Evolutionary conservation across 2,797 vertebrate species (phyloP), one percentile per base, ranked within the genome.

Genomic region (Crocidura indochinensis): DNA sequence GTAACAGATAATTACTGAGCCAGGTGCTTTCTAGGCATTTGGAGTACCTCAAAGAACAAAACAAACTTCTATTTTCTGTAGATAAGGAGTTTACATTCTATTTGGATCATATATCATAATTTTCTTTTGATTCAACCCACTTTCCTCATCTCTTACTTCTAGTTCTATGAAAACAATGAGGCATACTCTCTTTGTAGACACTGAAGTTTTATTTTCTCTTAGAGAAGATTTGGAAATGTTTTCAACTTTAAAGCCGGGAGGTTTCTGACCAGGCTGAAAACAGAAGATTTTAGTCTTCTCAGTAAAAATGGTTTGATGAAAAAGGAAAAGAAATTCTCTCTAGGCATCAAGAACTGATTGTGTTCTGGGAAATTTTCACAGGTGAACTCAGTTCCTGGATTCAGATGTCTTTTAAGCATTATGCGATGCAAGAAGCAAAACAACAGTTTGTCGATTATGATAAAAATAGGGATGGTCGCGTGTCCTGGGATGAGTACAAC

Each of bases 401-500:
- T 95, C 99, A 99, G 90, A 98, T 98, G 9, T 98, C 99, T 53
- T 99, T 99, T 94, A 99, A 99, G 91, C 98, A 98, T 90, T 99
- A 99, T 8, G 98, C 99, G n/a, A 97, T 98, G 15, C 99, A 99
- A 93, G 99, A 99, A 92, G 98, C 98, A 9, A 98, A 98, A 92
- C 98, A 99, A 24, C 98, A 98, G 51, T 99, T 99, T 95, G 96
- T 97, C 0, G 98, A 99, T 72, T 99, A 99, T 91, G 99, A 99
- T 95, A 98, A 97, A 15, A 97, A 99, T 84, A 96, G 85, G 38
- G 98, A 99, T 29, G 99, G 98, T 2, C 93, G 97, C 8, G 98
- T 99, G 65, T 98, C 99, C 0, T 99, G 99, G 99, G 98, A 98
- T 47, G 99, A 99, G 90, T 99, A 99, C 96, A 99, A 99, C 96